phyloP scores from a whole-genome alignment of 2,888 invertebrate genomes.

The Pachymerium ferrugineum region DNA sequence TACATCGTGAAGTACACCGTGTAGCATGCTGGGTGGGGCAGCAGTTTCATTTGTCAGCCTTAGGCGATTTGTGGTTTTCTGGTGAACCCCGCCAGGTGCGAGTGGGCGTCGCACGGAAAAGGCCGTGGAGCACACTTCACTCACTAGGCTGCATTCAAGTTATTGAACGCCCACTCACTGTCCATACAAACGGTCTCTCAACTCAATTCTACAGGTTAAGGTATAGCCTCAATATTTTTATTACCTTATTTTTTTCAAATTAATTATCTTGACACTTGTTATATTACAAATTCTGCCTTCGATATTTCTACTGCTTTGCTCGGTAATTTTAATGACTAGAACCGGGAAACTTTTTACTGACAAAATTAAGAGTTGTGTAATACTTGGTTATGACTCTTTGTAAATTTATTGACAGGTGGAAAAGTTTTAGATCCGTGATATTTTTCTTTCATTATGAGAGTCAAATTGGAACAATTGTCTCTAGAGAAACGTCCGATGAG shows the following conservation, averaged over 20 bases:
- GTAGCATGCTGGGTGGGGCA: conserved; percentile 25
- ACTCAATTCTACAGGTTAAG: neutral
- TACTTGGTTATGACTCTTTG: too few relatives aligned
- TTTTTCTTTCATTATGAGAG: neutral
- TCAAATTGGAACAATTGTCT: neutral
- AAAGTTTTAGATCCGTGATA: neutral
- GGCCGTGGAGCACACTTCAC: conserved; percentile 23
- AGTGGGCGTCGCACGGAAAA: neutral
- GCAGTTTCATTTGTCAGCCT: neutral
- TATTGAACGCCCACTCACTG: conserved; percentile 12
- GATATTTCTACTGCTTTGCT: neutral
- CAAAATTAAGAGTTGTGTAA: too few relatives aligned
- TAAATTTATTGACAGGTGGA: too few relatives aligned
- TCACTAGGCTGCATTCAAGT: conserved; percentile 11
- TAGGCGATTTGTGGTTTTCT: conserved; percentile 10
- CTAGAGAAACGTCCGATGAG: neutral
- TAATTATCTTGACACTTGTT: neutral
- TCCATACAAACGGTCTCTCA: neutral
- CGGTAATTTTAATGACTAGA: too few relatives aligned
- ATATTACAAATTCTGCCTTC: neutral
- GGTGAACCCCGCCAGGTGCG: conserved; percentile 27
- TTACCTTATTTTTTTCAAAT: neutral
- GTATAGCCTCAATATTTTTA: neutral
- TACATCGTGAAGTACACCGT: neutral
- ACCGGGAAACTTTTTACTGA: too few relatives aligned